These are phyloP conservation scores for Pangasius djambal DNA, from an alignment of 2,797 vertebrate species.

Conservation along the genomic window DNA sequence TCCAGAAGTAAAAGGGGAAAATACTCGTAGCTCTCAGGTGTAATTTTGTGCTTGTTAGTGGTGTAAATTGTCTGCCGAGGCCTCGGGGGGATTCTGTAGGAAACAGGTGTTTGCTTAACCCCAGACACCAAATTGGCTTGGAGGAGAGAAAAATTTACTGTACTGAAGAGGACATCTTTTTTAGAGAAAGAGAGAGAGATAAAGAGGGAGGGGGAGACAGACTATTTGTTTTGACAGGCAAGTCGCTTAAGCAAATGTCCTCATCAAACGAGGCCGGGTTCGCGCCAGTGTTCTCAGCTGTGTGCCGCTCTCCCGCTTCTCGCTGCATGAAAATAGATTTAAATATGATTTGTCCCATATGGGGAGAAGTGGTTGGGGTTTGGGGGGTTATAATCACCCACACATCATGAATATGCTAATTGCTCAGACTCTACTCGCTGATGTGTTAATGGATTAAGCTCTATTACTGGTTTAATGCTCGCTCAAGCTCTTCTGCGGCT, in stretches of 20 bases:
- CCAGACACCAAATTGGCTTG: constrained; percentile 59
- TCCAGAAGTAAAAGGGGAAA: constrained; percentile 30
- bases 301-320: constrained; percentile 39
- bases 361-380: constrained; percentile 1
- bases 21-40: constrained; percentile 46
- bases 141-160: constrained; percentile 35
- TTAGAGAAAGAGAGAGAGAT: constrained; percentile 20
- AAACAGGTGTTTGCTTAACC: constrained; percentile 69
- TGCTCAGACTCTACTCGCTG: neutral
- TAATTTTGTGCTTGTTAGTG: constrained; percentile 70
- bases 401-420: constrained; percentile 63
- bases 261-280: constrained; percentile 51
- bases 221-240: constrained; percentile 50
- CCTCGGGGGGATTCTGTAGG: constrained; percentile 54
- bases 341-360: constrained; percentile 55
- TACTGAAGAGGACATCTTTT: constrained; percentile 29
- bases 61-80: constrained; percentile 64
- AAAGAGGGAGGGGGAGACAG: constrained; percentile 9
- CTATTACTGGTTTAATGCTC: constrained; percentile 53
- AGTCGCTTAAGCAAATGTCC: constrained; percentile 59
- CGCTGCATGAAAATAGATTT: constrained; percentile 57
- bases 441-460: constrained; percentile 54
- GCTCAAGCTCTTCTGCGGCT: neutral
- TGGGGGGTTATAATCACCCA: constrained; percentile 43
- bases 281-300: constrained; percentile 47